phyloP scores from a whole-genome alignment of 2,113 vertebrate species.

The Galemys pyrenaicus region DNA sequence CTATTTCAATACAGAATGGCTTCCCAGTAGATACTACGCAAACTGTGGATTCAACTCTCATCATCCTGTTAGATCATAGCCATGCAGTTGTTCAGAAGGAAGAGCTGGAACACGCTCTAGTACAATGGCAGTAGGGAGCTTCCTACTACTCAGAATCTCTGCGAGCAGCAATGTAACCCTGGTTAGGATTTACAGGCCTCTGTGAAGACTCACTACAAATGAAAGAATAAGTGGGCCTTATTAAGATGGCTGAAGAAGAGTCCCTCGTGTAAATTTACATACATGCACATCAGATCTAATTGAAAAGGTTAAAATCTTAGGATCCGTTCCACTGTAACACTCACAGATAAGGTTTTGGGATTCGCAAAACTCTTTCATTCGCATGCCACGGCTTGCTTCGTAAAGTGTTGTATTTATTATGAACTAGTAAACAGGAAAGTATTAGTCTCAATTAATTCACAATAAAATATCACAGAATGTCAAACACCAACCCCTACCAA shows the following conservation, averaged over 20 bases:
- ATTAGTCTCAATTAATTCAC: not conserved
- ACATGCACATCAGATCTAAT: not conserved
- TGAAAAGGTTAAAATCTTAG: slow-evolving; percentile 22
- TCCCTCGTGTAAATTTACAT: not conserved
- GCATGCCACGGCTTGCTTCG: not conserved
- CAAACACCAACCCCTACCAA: not conserved
- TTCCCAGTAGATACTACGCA: not conserved
- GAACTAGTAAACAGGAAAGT: not conserved
- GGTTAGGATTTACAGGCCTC: not conserved
- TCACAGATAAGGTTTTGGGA: not conserved
- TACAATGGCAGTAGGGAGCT: not conserved
- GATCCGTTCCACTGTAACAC: not conserved
- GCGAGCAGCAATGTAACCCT: not conserved
- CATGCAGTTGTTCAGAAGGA: slow-evolving; percentile 2
- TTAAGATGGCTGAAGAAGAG: slow-evolving; percentile 29
- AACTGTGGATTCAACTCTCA: not conserved
- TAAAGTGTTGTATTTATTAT: slow-evolving; percentile 16
- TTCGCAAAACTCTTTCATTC: not conserved
- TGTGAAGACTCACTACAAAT: slow-evolving; percentile 34
- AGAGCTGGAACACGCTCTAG: not conserved
- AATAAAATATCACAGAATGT: not conserved
- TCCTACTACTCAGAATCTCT: slow-evolving; percentile 35
- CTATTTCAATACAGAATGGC: not conserved
- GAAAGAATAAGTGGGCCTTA: slow-evolving; percentile 10
- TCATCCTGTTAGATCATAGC: not conserved